Evolutionary conservation across 35 echinoderm and acorn worm species (phyloP).

Genomic region (Anneissia japonica): DNA sequence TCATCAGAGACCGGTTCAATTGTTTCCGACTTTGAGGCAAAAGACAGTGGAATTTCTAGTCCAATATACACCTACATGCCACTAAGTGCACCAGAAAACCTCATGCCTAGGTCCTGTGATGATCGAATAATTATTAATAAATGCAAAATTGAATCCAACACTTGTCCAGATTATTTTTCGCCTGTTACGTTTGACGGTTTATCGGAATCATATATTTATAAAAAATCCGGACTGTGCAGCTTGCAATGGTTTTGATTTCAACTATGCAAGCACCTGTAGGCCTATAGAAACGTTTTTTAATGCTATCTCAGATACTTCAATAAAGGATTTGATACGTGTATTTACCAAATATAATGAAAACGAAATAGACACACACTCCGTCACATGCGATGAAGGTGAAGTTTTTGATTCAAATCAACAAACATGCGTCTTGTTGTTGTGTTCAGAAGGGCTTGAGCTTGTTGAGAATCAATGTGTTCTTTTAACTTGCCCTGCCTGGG

Average conservation of each 20-base stretch:
- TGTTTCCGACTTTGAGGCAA: too few relatives aligned
- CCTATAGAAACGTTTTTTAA: neutral
- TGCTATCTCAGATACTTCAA: slow-evolving; percentile 4
- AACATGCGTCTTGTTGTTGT: slow-evolving; percentile 3
- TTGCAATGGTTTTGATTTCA: neutral
- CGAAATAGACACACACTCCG: too few relatives aligned
- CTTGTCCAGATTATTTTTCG: slow-evolving; percentile 6
- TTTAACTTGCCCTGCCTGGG: neutral
- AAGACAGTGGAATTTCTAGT: neutral
- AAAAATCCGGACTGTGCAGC: slow-evolving; percentile 3
- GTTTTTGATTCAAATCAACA: slow-evolving; percentile 32
- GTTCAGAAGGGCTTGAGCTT: slow-evolving; percentile 5
- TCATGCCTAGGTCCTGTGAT: neutral
- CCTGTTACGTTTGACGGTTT: neutral
- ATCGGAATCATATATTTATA: too few relatives aligned
- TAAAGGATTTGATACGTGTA: neutral
- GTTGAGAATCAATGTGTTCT: neutral
- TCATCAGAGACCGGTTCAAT: neutral
- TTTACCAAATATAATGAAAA: neutral
- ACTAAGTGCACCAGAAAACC: neutral
- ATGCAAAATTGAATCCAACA: neutral
- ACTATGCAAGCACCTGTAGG: neutral
- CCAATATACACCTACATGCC: too few relatives aligned
- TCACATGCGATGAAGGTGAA: slow-evolving; percentile 10
- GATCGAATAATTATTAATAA: neutral